A percentile compares a stretch with the other conserved stretches of the same genome.
Evolutionary conservation across 37 sponge, comb jelly and placozoan species (phyloP).

Genomic region (Axinella damicornis): DNA sequence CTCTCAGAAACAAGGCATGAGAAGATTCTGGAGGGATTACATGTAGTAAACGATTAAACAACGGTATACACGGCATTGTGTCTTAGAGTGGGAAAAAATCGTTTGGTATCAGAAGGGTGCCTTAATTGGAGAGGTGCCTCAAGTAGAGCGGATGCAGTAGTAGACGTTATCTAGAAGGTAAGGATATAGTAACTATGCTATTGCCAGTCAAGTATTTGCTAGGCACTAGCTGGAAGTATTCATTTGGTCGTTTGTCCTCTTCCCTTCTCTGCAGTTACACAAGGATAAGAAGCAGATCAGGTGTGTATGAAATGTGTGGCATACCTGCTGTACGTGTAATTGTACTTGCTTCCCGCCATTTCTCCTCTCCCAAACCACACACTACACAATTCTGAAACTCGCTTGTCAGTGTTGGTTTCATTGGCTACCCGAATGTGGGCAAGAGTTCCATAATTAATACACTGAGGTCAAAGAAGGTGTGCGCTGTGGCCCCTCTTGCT

Average conservation of each 20-base stretch:
- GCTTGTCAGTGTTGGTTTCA: constrained; percentile 94
- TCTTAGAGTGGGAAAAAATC: too few species aligned
- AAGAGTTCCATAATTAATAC: constrained; percentile 99
- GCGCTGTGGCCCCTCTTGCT: constrained; percentile 97
- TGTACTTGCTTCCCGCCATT: not conserved
- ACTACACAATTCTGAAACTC: not conserved
- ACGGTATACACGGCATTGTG: too few species aligned
- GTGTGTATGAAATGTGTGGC: constrained; percentile 20
- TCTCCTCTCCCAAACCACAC: not conserved
- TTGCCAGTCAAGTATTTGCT: too few species aligned
- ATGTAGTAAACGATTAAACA: too few species aligned
- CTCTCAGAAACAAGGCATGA: too few species aligned
- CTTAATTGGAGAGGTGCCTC: too few species aligned
- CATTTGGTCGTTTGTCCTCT: not conserved
- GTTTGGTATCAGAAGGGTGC: too few species aligned
- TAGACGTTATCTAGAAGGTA: too few species aligned
- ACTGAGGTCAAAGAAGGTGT: constrained; percentile 92
- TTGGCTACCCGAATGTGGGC: constrained; percentile 99
- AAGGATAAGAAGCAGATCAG: constrained; percentile 97
- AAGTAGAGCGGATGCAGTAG: too few species aligned
- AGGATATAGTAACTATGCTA: too few species aligned
- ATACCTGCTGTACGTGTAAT: too few species aligned
- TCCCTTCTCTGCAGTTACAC: constrained; percentile 67
- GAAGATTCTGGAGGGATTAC: too few species aligned
- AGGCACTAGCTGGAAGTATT: not conserved